Percentiles rank a stretch among this genome's conserved stretches.
These are phyloP conservation scores for Caenorhabditis parvicauda DNA, from an alignment of 2,888 invertebrate species.

Conservation along the genomic window DNA sequence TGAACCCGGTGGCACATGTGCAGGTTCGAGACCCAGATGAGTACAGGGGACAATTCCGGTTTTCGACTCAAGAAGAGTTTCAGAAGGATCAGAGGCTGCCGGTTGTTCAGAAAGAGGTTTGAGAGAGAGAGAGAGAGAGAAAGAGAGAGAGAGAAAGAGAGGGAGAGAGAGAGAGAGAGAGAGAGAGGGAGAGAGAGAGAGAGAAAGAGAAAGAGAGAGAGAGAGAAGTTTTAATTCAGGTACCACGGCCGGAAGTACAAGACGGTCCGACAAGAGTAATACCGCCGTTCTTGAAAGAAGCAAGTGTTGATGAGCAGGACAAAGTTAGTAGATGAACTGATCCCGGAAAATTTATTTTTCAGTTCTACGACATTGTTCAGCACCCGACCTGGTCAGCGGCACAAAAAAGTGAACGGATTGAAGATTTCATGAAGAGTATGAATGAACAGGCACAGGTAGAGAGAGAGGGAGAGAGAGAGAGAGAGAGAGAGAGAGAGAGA, in stretches of 20 bases:
- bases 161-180: too few species aligned
- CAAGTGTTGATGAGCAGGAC: conserved; percentile 31
- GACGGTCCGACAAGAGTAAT: conserved; percentile 31
- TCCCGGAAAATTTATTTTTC: conserved; percentile 1
- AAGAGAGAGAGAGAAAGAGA: too few species aligned
- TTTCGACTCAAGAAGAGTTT: too few species aligned
- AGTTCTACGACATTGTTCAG: conserved; percentile 49
- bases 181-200: too few species aligned
- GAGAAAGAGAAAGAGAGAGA: too few species aligned
- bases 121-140: too few species aligned
- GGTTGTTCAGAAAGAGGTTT: background rate
- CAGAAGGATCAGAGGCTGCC: background rate
- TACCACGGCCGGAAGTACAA: background rate
- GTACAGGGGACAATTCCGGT: too few species aligned
- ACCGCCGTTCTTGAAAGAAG: conserved; percentile 43
- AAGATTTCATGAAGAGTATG: conserved; percentile 36
- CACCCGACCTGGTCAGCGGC: conserved; percentile 33
- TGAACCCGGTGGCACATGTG: too few species aligned
- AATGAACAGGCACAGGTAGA: conserved; percentile 32
- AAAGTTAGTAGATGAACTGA: conserved; percentile 17
- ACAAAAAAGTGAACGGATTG: conserved; percentile 38
- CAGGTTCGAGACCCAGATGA: too few species aligned
- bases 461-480: conserved; percentile 15
- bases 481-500: conserved; percentile 15
- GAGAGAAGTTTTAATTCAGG: background rate